Conservation (phyloP, 37 sponge, comb jelly and placozoan species). For the Aplysina aerophoba region DNA sequence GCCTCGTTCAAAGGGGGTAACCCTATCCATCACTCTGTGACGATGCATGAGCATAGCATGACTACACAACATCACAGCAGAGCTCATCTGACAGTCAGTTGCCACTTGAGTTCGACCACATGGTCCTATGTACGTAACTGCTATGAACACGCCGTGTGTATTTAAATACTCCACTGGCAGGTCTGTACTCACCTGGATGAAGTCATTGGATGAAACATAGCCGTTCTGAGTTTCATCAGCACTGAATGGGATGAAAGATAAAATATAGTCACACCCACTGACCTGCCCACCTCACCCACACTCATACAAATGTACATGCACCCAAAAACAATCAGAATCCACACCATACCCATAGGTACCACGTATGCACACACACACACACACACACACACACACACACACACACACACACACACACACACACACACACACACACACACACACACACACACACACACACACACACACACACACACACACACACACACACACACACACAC, state of each 20-base stretch:
- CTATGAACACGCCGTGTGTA: no score
- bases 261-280: neutral
- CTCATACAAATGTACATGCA: neutral
- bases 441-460: no score
- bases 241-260: neutral
- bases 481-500: conserved; percentile 37
- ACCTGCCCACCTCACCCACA: conserved; percentile 12
- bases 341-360: neutral
- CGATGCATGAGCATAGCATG: no score
- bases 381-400: conserved; percentile 45
- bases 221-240: neutral
- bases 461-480: neutral
- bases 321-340: neutral
- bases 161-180: no score
- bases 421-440: conserved; percentile 39
- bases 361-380: conserved; percentile 1
- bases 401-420: conserved; percentile 42
- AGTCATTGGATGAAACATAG: neutral
- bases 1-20: no score
- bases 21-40: no score
- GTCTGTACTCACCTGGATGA: neutral
- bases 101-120: no score
- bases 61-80: no score
- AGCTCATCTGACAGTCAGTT: no score
- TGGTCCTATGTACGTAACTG: no score